Percentiles rank a stretch among this genome's conserved stretches.
phyloP scores from a whole-genome alignment of 1,140 invertebrate genomes.

The Saccostrea glomerata region DNA sequence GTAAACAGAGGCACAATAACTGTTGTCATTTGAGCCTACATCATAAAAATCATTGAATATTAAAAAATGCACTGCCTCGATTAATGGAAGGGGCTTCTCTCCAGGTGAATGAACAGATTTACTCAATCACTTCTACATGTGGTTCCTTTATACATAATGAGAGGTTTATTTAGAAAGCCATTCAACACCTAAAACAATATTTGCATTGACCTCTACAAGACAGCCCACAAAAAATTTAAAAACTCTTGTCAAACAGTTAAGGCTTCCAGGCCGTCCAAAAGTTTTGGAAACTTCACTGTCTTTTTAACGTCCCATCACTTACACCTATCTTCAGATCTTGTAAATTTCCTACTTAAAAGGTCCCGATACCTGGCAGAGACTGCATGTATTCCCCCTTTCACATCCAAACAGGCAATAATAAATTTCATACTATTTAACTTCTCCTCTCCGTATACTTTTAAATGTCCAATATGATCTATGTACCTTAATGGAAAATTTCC shows the following conservation, averaged over 20 bases:
- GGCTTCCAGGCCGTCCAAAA: not conserved
- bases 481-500: slow-evolving; percentile 15
- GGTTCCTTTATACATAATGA: slow-evolving; percentile 29
- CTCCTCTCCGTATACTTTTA: slow-evolving; percentile 15
- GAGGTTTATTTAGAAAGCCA: slow-evolving; percentile 34
- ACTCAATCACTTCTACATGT: slow-evolving; percentile 18
- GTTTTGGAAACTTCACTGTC: not conserved
- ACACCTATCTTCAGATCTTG: not conserved
- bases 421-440: slow-evolving; percentile 14
- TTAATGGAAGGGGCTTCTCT: not conserved
- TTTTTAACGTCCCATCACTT: not conserved
- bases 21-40: slow-evolving; percentile 8
- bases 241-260: not conserved
- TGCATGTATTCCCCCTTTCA: not conserved
- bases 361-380: not conserved
- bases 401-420: slow-evolving; percentile 15
- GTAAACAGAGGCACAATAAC: not conserved
- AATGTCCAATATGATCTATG: slow-evolving; percentile 19
- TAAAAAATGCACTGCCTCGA: not conserved
- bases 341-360: slow-evolving; percentile 9
- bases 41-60: not conserved
- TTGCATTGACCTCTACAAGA: not conserved
- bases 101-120: slow-evolving; percentile 27
- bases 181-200: slow-evolving; percentile 38
- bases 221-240: slow-evolving; percentile 16